A percentile compares a stretch with the other conserved stretches of the same genome.
Evolutionary conservation across 2,797 vertebrate genomes (phyloP).

Genomic region (Staurois parvus): DNA sequence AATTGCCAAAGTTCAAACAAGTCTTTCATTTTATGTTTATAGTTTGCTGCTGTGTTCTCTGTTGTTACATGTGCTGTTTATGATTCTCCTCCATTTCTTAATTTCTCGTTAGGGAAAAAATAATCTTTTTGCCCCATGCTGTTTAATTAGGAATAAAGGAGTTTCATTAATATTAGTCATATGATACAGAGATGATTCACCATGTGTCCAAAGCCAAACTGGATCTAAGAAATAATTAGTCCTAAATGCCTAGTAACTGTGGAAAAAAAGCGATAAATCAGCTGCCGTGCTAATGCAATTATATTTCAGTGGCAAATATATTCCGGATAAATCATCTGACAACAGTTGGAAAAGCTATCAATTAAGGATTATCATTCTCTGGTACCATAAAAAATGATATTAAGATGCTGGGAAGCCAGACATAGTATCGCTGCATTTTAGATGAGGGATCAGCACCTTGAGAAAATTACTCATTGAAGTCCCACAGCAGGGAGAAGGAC

Average conservation of each 20-base stretch:
- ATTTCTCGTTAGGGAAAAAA: constrained; percentile 72
- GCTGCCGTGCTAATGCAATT: constrained; percentile 73
- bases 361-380: constrained; percentile 65
- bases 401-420: constrained; percentile 26
- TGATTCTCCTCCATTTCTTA: constrained; percentile 57
- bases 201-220: constrained; percentile 82
- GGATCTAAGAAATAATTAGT: constrained; percentile 83
- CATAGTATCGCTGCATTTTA: constrained; percentile 43
- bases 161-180: constrained; percentile 73
- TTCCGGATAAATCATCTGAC: constrained; percentile 66
- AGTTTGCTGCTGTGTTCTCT: not conserved
- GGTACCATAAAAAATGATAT: constrained; percentile 54
- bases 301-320: constrained; percentile 65
- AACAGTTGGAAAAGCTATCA: constrained; percentile 68
- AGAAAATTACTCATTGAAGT: constrained; percentile 31
- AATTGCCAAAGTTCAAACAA: not conserved
- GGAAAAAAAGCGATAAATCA: constrained; percentile 75
- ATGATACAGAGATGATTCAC: constrained; percentile 83
- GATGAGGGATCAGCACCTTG: constrained; percentile 46
- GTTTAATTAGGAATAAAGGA: constrained; percentile 73
- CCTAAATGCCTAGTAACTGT: constrained; percentile 76
- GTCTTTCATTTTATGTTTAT: not conserved
- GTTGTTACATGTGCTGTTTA: not conserved
- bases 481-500: not conserved
- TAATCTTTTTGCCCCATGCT: constrained; percentile 67